Evolutionary conservation across 1,140 invertebrate species (phyloP), one percentile per base, ranked within the genome.

Genomic region (Drosophila takahashii): DNA sequence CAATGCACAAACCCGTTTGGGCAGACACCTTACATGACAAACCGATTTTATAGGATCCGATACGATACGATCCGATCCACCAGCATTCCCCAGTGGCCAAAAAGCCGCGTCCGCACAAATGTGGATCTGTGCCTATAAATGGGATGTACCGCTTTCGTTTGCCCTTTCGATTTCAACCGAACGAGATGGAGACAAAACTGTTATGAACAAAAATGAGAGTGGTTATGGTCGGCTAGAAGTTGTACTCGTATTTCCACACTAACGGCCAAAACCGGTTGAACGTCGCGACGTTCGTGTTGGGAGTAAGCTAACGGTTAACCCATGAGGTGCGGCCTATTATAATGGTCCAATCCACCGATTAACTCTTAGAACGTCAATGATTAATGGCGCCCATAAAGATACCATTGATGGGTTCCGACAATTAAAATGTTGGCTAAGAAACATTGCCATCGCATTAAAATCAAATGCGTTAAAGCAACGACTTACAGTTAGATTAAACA

Each of bases 151-250:
- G 60, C 79, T 87, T 89, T 89, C 78, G 59, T 67, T 87, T 90
- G 80, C 84, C 84, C 84, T 89, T 89, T 89, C 84, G 65, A 50
- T 89, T 89, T 84, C 85, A 57, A 67, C 70, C 48, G 29, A 81
- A 47, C 60, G 56, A 78, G 54, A 60, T 59, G 50, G 34, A 39
- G 50, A 42, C 26, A 16, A 56, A 60, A 34, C 34, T 22, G 50
- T 15, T 57, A 34, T 47, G 42, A 50, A 59, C 36, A 81, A 81
- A 83, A 85, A 26, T 50, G 80, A 89, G 85, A 90, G 84, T 89
- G 74, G 84, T 89, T 90, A 84, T 66, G 73, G 50, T 77, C 52
- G 59, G 47, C 72, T 86, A 86, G 75, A 86, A 86, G 81, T 59
- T 56, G 78, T 77, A 56, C 64, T 69, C 26, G 66, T 37, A 56